Evolutionary conservation across 1,140 invertebrate genomes (phyloP), one percentile per base, ranked within the genome.

Genomic region (Ips typographus): DNA sequence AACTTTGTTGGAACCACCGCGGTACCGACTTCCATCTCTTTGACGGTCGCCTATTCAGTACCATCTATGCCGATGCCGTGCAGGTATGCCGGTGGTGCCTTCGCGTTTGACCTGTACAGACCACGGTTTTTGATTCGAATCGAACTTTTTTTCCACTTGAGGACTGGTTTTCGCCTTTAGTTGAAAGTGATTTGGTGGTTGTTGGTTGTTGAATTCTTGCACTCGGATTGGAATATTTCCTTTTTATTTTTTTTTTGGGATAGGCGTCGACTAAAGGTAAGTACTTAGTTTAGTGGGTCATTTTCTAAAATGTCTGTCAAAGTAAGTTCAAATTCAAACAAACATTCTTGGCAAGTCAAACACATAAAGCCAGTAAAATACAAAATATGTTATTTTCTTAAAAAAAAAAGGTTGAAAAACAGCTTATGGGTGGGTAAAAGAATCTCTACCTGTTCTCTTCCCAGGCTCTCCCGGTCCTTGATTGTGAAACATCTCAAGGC

Each of bases 21-120:
- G 44, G 67, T 4, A 56, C 44, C 60, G 65, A 64, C 52, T 64
- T 63, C 67, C 61, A 63, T 63, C 61, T 63, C 61, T 63, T 57
- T 41, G 63, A 56, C 47, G 52, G 53, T 37, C 55, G 68, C 43
- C 42, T 59, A 56, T 70, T 70, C 61, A 70, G 68, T 70, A 65
- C 53, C 62, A 49, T 59, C 44, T 3, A 49, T 49, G 44, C 22
- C 55, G 38, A 37, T 43, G 41, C 40, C 44, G 62, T 64, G 55
- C 68, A 70, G 68, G 62, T 70, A 65, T 56, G 49, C 44, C 38
- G 40, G 39, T 37, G 44, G n/a, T 65, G 43, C 53, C 63, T 65
- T 55, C 52, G 36, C 42, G 63, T 57, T 22, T 57, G 63, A 56
- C 63, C 63, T 39, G 41, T 7, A n/a, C 52, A 44, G 44, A 65